Base-by-base conservation (phyloP, 2,797 vertebrate genomes). In the Parauchenoglanis punctatus region DNA sequence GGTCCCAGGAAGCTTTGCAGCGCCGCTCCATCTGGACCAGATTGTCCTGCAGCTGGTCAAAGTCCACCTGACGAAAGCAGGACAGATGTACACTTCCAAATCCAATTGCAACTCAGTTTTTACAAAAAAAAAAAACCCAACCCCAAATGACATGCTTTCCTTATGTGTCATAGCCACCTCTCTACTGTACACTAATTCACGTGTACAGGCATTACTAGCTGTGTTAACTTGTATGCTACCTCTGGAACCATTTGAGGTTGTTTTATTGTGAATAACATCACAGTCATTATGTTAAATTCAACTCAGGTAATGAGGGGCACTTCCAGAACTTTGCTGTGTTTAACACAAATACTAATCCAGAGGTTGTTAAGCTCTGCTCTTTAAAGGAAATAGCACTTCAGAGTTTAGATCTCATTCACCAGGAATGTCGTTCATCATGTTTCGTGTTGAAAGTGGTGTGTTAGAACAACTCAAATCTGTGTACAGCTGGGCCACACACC, bases 1-100 rank as follows among this genome's bases (percentile, higher is more conserved):
- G 97, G 95, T 99, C 98, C 98, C 98, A 99, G 0, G 98, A 99
- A 91, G 98, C 98, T 95, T 97, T 99, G 96, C 98, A 99, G 86
- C 98, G 93, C 90, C 96, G 96, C 93, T 99, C 98, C 97, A 99
- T 97, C 95, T 99, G 98, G 93, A 94, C 94, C 90, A 99, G 95
- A 94, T 97, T 99, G 92, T 99, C 98, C 91, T 99, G 97, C 87
- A 99, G 97, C 89, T 99, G 98, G 93, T 99, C 98, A 93, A 99
- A 99, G 93, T 99, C 98, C 93, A 99, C 97, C 98, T 99, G 91
- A 88, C 49, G 56, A 88, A 35, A 81, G 81, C 44, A 76, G 12
- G 23, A 72, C 67, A 81, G 58, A 20, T 49, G 20, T 20, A 7
- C 56, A 20, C 56, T 81, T 59, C 72, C 7, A 56, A 35, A 83